Percentiles rank a stretch among this genome's conserved stretches.
phyloP scores from a whole-genome alignment of 2,113 vertebrate species.

The Corythornis vintsioides region DNA sequence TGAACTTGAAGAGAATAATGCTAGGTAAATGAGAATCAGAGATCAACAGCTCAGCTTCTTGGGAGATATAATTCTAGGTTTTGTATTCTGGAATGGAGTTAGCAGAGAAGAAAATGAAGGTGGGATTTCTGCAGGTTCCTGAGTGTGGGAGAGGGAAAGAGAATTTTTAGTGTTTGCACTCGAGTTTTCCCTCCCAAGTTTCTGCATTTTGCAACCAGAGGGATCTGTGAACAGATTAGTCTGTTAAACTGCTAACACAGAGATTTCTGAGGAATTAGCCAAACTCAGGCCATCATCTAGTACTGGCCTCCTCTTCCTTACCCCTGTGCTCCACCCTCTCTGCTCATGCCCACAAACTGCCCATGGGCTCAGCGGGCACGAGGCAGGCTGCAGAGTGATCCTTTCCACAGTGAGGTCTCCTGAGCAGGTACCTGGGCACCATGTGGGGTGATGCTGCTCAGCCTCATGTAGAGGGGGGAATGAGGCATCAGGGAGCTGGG shows the following conservation, averaged over 20 bases:
- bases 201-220: not conserved
- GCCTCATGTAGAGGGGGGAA: not conserved
- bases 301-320: too few species aligned
- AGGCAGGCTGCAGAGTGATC: not conserved
- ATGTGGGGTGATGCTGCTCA: not conserved
- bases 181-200: not conserved
- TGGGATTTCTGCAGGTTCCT: not conserved
- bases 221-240: too few species aligned
- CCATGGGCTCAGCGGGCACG: rapidly evolving
- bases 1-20: not conserved
- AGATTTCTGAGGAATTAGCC: too few species aligned
- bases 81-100: not conserved
- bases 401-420: not conserved
- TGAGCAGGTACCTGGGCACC: rapidly evolving
- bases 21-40: not conserved
- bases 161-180: not conserved
- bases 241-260: too few species aligned
- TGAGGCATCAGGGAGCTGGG: not conserved
- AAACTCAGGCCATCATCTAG: too few species aligned
- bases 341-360: too few species aligned
- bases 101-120: not conserved
- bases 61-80: not conserved
- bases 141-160: not conserved
- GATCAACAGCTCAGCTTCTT: not conserved
- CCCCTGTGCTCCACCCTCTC: too few species aligned